phyloP scores from a whole-genome alignment of 2,113 vertebrate genomes.

The Cyanistes caeruleus region DNA sequence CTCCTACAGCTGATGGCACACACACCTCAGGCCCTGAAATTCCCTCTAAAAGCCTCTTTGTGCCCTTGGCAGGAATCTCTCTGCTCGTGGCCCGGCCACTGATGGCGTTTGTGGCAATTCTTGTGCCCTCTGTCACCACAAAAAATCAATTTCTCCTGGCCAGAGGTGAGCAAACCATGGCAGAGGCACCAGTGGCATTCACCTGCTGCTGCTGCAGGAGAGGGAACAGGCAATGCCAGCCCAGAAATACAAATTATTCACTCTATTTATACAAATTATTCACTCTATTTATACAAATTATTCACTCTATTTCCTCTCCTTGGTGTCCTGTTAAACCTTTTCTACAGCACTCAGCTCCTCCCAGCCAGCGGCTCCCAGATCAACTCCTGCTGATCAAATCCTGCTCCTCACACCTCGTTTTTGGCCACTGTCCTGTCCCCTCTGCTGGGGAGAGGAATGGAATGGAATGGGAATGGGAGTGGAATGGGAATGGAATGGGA shows the following conservation, averaged over 20 bases:
- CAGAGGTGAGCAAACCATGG: neutral
- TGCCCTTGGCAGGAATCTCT: neutral
- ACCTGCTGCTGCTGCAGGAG: neutral
- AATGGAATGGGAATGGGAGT: neutral
- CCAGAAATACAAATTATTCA: neutral
- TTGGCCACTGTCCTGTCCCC: too few relatives aligned
- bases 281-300: fast-evolving
- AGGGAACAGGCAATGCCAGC: neutral
- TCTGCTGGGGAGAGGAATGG: neutral
- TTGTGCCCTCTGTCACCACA: fast-evolving
- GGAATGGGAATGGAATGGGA: too few relatives aligned
- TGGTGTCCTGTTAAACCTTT: neutral
- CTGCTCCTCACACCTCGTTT: neutral
- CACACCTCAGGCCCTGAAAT: neutral
- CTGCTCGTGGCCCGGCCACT: neutral
- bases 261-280: too few relatives aligned
- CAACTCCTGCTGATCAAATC: neutral
- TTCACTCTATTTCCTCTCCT: neutral
- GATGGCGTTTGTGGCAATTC: neutral
- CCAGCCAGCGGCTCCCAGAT: neutral
- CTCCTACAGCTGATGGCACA: neutral
- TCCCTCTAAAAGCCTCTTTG: neutral
- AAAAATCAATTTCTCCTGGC: neutral
- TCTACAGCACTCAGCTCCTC: neutral
- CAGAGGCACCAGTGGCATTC: neutral